Evolutionary conservation across 2,888 invertebrate species (phyloP).

Genomic region (Microplitis deprimator): DNA sequence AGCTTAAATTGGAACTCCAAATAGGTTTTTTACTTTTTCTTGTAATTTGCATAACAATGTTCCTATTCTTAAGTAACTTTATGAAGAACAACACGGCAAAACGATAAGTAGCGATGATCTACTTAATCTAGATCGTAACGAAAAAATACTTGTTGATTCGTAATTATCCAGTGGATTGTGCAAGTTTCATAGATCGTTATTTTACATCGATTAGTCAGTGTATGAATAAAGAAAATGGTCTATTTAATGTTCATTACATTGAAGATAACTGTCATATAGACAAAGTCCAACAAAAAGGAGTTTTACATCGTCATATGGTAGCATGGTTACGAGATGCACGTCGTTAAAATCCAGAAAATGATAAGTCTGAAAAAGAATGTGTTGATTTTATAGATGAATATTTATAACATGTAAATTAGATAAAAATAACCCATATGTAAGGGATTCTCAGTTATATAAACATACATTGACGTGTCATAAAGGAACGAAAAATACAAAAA

Average conservation of each 20-base stretch:
- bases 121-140: background rate
- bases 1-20: constrained; percentile 5
- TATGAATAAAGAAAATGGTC: constrained; percentile 13
- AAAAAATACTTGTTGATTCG: constrained; percentile 4
- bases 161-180: constrained; percentile 14
- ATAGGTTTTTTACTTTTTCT: background rate
- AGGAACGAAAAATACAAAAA: constrained; percentile 23
- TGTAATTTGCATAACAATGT: background rate
- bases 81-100: background rate
- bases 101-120: background rate
- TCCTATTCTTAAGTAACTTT: background rate
- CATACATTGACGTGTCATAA: constrained; percentile 16
- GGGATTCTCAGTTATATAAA: constrained; percentile 5
- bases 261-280: constrained; percentile 6
- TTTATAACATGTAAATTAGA: too few species aligned
- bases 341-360: too few species aligned
- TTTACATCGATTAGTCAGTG: background rate
- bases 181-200: constrained; percentile 3
- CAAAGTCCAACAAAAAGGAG: background rate
- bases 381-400: too few species aligned
- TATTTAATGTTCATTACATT: background rate
- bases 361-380: too few species aligned
- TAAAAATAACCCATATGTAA: too few species aligned
- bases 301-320: too few species aligned
- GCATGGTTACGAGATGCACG: too few species aligned